phyloP scores from a whole-genome alignment of 2,113 vertebrate genomes.

The Microtus oregoni region DNA sequence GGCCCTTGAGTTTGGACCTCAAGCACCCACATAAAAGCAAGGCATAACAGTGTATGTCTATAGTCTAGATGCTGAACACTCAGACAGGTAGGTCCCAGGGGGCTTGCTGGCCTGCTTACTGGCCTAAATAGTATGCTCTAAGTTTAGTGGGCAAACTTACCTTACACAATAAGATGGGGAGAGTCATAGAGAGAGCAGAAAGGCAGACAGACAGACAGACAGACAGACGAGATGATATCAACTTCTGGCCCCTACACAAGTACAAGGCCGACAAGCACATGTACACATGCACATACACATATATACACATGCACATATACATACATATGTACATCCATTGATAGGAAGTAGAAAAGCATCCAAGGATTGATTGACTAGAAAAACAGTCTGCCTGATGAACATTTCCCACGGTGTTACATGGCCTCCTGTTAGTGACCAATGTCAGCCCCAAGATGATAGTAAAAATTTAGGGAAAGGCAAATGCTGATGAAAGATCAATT shows the following conservation, averaged over 20 bases:
- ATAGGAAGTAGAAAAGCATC: neutral
- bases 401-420: neutral
- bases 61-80: neutral
- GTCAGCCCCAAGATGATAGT: neutral
- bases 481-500: neutral
- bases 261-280: neutral
- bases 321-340: neutral
- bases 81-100: neutral
- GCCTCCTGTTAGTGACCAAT: neutral
- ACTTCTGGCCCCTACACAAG: neutral
- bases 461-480: neutral
- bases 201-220: accelerated
- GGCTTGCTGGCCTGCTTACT: neutral
- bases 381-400: too few species aligned
- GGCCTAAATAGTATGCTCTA: neutral
- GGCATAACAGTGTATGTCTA: neutral
- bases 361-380: neutral
- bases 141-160: too few species aligned
- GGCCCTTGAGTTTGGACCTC: too few species aligned
- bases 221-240: neutral
- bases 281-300: too few species aligned
- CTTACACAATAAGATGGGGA: too few species aligned
- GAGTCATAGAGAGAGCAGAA: too few species aligned
- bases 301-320: neutral
- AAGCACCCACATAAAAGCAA: neutral